Conservation (phyloP, 2,113 vertebrate genomes). For the Agapornis roseicollis region DNA sequence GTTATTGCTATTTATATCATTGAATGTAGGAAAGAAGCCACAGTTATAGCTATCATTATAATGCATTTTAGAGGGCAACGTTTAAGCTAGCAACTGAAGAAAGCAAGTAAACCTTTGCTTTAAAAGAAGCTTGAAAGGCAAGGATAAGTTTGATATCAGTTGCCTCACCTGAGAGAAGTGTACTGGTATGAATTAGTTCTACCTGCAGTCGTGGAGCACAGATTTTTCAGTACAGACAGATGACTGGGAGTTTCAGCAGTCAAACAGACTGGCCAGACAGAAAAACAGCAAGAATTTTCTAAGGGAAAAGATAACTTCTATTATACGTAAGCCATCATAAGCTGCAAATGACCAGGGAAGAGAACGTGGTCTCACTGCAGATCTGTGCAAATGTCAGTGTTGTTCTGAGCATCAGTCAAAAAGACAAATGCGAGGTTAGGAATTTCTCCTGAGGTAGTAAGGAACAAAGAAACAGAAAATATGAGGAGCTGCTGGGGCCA, state of each 20-base stretch:
- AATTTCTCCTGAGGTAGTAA: neutral
- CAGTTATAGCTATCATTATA: neutral
- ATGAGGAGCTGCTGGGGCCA: neutral
- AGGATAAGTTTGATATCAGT: neutral
- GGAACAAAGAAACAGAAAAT: neutral
- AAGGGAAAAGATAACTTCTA: neutral
- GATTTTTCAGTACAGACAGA: neutral
- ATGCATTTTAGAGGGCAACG: neutral
- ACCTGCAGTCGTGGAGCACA: neutral
- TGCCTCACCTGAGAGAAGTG: neutral
- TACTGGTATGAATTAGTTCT: neutral
- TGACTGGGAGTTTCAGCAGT: neutral
- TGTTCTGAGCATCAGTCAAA: neutral
- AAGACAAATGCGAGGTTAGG: neutral
- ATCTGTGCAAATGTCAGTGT: neutral
- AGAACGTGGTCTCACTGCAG: neutral
- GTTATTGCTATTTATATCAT: conserved; percentile 35
- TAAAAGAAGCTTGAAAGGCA: neutral
- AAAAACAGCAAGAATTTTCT: neutral
- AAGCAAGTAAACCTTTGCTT: neutral
- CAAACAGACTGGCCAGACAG: neutral
- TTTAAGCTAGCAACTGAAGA: neutral
- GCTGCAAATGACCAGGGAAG: neutral
- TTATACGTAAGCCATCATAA: neutral
- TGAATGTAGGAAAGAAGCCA: conserved; percentile 14